Percentiles rank a stretch among this genome's conserved stretches.
phyloP scores from a whole-genome alignment of 2,888 invertebrate genomes.

The Synergus japonicus region DNA sequence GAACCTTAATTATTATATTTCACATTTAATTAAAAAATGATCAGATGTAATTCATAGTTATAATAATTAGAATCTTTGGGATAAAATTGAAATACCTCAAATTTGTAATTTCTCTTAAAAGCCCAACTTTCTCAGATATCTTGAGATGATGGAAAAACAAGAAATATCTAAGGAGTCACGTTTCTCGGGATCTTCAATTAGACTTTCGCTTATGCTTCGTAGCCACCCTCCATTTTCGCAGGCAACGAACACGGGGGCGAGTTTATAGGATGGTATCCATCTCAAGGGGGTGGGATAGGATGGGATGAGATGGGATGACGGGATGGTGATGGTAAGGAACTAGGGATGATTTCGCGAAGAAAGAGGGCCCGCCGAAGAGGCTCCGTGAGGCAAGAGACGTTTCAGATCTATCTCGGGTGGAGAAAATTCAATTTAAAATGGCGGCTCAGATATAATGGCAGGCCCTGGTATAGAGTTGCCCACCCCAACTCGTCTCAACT shows the following conservation, averaged over 20 bases:
- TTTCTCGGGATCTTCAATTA: constrained; percentile 36
- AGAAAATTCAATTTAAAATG: constrained; percentile 77
- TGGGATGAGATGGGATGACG: constrained; percentile 42
- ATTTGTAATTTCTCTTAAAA: not conserved
- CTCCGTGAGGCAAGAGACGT: constrained; percentile 71
- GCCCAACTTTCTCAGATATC: not conserved
- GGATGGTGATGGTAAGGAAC: not conserved
- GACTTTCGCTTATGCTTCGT: constrained; percentile 41
- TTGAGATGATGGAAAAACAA: not conserved
- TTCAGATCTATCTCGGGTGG: constrained; percentile 76
- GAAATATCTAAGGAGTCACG: constrained; percentile 12
- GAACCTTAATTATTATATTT: too few species aligned
- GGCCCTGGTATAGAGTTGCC: constrained; percentile 75
- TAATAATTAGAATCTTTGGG: too few species aligned
- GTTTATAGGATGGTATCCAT: constrained; percentile 63
- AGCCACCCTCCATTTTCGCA: constrained; percentile 50
- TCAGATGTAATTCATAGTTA: too few species aligned
- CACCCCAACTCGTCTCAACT: constrained; percentile 74
- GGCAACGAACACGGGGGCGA: constrained; percentile 52
- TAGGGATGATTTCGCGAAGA: constrained; percentile 57
- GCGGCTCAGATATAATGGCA: constrained; percentile 77
- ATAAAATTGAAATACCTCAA: too few species aligned
- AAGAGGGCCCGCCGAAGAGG: constrained; percentile 62
- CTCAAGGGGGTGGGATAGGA: constrained; percentile 55
- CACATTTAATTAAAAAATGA: too few species aligned